A percentile compares a stretch with the other conserved stretches of the same genome.
phyloP scores from a whole-genome alignment of 2,797 vertebrate genomes.

The Chromobotia macracanthus region DNA sequence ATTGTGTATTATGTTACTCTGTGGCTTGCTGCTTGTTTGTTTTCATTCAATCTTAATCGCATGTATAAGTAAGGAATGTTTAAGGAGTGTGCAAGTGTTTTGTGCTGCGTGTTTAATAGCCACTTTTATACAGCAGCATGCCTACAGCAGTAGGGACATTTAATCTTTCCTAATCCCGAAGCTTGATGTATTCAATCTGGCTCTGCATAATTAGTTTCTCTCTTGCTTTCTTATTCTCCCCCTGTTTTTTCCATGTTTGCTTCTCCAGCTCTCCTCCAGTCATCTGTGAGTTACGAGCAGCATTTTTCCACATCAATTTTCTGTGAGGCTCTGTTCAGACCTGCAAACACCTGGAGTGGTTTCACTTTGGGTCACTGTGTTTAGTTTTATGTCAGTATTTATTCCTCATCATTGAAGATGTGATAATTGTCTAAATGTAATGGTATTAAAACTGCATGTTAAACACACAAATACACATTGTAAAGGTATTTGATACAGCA shows the following conservation, averaged over 20 bases:
- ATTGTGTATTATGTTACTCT: not conserved
- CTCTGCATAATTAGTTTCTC: constrained; percentile 44
- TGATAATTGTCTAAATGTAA: no score
- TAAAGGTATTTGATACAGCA: no score
- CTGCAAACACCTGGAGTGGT: not conserved
- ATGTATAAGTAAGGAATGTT: not conserved
- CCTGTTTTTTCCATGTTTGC: no score
- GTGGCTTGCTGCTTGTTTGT: not conserved
- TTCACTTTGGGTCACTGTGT: constrained; percentile 6
- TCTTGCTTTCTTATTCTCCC: constrained; percentile 25
- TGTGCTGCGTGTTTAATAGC: constrained; percentile 37
- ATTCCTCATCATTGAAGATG: no score
- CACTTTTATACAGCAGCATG: constrained; percentile 38
- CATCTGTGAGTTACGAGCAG: not conserved
- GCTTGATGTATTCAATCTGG: constrained; percentile 60
- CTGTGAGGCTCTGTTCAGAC: constrained; percentile 9
- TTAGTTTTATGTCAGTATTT: not conserved
- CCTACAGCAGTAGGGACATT: constrained; percentile 53
- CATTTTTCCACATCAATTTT: constrained; percentile 19
- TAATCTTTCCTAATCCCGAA: constrained; percentile 62
- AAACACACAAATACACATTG: no score
- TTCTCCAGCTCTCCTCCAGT: not conserved
- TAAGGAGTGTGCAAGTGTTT: not conserved
- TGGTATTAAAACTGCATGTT: no score
- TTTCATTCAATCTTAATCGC: not conserved